These are phyloP conservation scores for Fukomys damarensis DNA, from an alignment of 2,113 vertebrate species.

Conservation along the genomic window DNA sequence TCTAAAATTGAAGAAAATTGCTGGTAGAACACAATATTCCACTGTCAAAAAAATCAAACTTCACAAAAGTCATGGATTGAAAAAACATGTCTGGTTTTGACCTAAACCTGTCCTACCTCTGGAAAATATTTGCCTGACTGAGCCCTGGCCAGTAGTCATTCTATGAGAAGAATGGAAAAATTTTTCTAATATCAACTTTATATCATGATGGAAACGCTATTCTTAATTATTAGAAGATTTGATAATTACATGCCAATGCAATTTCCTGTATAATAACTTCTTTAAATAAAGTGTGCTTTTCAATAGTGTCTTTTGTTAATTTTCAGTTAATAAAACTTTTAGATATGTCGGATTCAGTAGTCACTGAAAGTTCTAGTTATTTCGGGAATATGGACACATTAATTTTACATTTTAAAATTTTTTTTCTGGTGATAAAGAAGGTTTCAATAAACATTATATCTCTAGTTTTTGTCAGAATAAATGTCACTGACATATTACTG, in stretches of 20 bases:
- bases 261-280: neutral
- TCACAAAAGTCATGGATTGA: neutral
- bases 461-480: neutral
- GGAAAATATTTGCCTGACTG: neutral
- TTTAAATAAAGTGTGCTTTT: neutral
- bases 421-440: neutral
- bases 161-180: neutral
- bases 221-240: neutral
- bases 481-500: neutral
- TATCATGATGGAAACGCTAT: neutral
- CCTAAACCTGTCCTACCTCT: neutral
- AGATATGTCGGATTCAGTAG: neutral
- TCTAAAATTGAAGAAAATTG: conserved; percentile 36
- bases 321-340: neutral
- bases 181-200: neutral
- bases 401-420: neutral
- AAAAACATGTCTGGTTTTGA: neutral
- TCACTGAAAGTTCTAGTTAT: neutral
- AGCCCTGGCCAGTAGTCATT: neutral
- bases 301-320: neutral
- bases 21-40: neutral
- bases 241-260: neutral
- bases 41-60: neutral
- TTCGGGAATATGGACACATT: neutral
- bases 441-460: neutral